phyloP scores from a whole-genome alignment of 2,113 vertebrate genomes.

The Pelmatolapia mariae region DNA sequence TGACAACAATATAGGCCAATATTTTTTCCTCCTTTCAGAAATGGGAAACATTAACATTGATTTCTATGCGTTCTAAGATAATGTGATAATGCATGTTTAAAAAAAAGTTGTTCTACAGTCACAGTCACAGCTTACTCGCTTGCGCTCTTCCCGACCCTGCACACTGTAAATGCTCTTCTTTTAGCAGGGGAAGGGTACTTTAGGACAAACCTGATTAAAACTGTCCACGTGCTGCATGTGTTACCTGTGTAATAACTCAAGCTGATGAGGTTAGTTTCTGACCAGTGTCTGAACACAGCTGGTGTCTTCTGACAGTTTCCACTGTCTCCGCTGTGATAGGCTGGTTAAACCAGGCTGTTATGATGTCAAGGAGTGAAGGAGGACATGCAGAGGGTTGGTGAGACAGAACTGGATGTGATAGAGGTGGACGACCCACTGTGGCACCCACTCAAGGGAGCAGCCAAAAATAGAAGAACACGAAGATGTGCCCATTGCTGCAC shows the following conservation, averaged over 20 bases:
- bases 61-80: fast-evolving
- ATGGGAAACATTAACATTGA: not conserved
- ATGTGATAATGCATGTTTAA: not conserved
- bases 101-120: fast-evolving
- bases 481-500: fast-evolving
- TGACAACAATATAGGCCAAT: not conserved
- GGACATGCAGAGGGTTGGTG: not conserved
- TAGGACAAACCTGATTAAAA: not conserved
- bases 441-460: not conserved
- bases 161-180: not conserved
- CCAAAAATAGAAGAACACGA: not conserved
- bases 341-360: not conserved
- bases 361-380: not conserved
- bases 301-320: not conserved
- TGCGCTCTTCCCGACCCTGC: not conserved
- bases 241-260: not conserved
- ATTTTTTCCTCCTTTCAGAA: not conserved
- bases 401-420: not conserved
- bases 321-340: not conserved
- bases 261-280: not conserved
- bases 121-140: fast-evolving
- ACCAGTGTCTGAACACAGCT: not conserved
- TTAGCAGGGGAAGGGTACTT: not conserved
- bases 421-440: not conserved
- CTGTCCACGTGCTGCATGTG: not conserved